Evolutionary conservation across 1,140 invertebrate genomes (phyloP), one percentile per base, ranked within the genome.

Genomic region (Bombus confusus): DNA sequence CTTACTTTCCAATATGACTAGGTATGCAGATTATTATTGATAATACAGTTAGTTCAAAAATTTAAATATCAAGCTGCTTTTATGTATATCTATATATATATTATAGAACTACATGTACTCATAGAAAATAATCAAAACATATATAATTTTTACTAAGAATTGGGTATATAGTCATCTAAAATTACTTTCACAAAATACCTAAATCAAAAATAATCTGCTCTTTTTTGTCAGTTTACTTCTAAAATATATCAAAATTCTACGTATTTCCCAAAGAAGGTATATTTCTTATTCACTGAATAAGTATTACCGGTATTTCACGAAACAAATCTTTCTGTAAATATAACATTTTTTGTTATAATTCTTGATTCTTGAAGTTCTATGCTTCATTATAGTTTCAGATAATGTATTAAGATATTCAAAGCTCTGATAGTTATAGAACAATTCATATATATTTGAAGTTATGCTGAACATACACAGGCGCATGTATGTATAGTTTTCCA

Each of bases 1-100:
- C 83, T 75, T 80, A 87, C 74, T 76, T 74, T 64, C 31, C 76
- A 62, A 80, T 85, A 85, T 87, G 86, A 87, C 86, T 87, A 87
- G 86, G 86, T 87, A 80, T 87, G 84, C 52, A 87, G 77, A 85
- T 87, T 86, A 77, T 74, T 85, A 57, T 47, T 74, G 64, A 59
- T 85, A 80, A 80, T 85, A 39, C 84, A 87, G 37, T 64, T 87
- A 84, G 68, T 79, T 25, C 31, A 87, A 57, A 77, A 87, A 39
- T 77, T 59, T 85, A 83, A 85, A 87, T 87, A 80, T 47, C 52
- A 79, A 85, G 76, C 82, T 84, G 71, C 47, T 79, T 73, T 87
- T n/a, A 10, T 66, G n/a, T 57, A 52, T 43, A 39, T 22, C 1
- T 41, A 41, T 34, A 72, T 22, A 72, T 22, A 66, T 66, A 66